phyloP scores from a whole-genome alignment of 1,140 invertebrate species.

The Cataglyphis hispanica region DNA sequence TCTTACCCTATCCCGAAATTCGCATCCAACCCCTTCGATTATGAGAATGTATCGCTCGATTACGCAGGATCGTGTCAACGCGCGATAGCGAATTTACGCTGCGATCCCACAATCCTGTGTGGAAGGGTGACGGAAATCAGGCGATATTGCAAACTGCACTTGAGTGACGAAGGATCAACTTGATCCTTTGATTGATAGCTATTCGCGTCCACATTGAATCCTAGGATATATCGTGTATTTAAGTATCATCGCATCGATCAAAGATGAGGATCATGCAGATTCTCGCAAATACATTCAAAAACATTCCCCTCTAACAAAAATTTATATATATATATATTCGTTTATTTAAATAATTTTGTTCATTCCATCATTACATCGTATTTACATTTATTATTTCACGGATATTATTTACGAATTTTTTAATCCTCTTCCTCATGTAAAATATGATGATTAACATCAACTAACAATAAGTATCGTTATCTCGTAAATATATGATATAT shows the following conservation, averaged over 20 bases:
- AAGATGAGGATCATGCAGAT: background rate
- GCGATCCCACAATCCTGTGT: constrained; percentile 24
- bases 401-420: background rate
- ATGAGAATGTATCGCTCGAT: constrained; percentile 59
- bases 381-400: background rate
- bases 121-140: constrained; percentile 36
- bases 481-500: too few relatives aligned
- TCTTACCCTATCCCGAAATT: background rate
- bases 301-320: background rate
- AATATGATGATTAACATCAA: background rate
- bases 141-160: constrained; percentile 35
- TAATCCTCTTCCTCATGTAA: background rate
- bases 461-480: background rate
- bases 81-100: constrained; percentile 48
- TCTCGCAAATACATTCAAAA: background rate
- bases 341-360: background rate
- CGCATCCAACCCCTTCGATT: constrained; percentile 43
- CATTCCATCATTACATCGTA: background rate
- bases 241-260: constrained; percentile 10
- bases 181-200: constrained; percentile 54
- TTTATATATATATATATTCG: background rate
- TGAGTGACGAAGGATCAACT: constrained; percentile 39
- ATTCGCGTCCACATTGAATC: constrained; percentile 27
- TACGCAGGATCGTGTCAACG: constrained; percentile 55
- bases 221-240: background rate